Evolutionary conservation across 2,113 vertebrate species (phyloP), one percentile per base, ranked within the genome.

Genomic region (Pollachius pollachius): DNA sequence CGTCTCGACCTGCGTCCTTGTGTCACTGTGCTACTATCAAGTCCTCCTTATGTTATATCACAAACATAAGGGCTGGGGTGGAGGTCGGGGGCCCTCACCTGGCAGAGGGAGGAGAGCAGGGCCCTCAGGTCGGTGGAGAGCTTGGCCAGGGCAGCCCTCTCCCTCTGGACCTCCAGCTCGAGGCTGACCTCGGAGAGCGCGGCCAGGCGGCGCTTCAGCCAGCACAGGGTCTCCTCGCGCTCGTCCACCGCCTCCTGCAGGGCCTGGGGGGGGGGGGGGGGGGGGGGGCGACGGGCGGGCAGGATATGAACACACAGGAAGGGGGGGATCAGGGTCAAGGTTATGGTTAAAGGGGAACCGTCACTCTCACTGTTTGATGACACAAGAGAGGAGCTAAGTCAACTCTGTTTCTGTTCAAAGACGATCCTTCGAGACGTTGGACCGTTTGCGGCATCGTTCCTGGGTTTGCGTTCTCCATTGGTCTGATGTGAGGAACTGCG

Each of bases 201-300:
- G 74, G 84, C 73, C 34, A 99, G 91, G 56, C 91, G 94, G 66
- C 90, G 91, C 85, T 94, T 94, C 30, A 99, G 86, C 95, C 95
- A 99, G 77, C 78, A 77, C 62, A 97, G 89, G 66, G 78, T 91
- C 80, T 95, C 94, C 19, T 93, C 93, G 71, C 92, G 87, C 73
- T 88, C 86, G 59, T 85, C 88, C 25, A 91, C 78, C 16, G 81
- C 90, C 62, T 85, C 88, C 72, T 90, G 94, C 73, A 97, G 90
- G 72, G 91, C 88, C 94, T 96, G 60, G 27, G 73, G n/a, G n/a
- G n/a, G n/a, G n/a, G n/a, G n/a, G n/a, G n/a, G n/a, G n/a, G n/a
- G n/a, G n/a, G n/a, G n/a, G n/a, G 68, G 7, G 3, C 41, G 9
- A 9, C 9, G 41, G 9, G 7, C 41, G 12, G 9, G 11, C 41